Conservation (phyloP, 2,113 vertebrate genomes). For the Corythoichthys haematopterus region DNA sequence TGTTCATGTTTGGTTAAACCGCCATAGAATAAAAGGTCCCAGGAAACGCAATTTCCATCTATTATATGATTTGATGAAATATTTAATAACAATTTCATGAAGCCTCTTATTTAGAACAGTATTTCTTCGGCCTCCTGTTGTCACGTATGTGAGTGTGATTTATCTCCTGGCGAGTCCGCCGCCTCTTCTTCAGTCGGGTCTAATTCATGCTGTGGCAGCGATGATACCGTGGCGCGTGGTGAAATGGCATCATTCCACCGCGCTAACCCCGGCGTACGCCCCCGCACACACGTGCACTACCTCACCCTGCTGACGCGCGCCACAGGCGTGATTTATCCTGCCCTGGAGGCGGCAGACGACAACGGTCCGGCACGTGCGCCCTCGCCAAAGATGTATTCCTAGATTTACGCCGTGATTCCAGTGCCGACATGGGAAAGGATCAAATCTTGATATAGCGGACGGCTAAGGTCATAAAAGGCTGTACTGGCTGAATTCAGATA, state of each 20-base stretch:
- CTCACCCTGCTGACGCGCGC: constrained; percentile 49
- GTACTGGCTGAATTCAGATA: not conserved
- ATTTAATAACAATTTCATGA: not conserved
- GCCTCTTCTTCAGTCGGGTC: constrained; percentile 45
- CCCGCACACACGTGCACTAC: constrained; percentile 32
- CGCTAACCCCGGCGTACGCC: constrained; percentile 50
- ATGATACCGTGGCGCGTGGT: constrained; percentile 52
- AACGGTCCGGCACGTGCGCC: constrained; percentile 37
- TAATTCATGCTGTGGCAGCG: constrained; percentile 68
- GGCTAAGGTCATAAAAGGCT: constrained; percentile 30
- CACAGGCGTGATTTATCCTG: constrained; percentile 64
- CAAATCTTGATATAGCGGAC: constrained; percentile 25
- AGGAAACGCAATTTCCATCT: not conserved
- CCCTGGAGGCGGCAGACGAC: constrained; percentile 48
- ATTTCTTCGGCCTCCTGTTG: not conserved
- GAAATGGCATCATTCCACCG: constrained; percentile 69
- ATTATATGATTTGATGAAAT: not conserved
- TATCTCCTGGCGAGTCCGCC: constrained; percentile 54
- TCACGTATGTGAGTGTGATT: constrained; percentile 43
- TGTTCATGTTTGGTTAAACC: not conserved
- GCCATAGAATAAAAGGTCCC: not conserved
- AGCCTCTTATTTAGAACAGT: not conserved
- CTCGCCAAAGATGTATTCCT: constrained; percentile 44
- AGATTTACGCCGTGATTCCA: constrained; percentile 57
- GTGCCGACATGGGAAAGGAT: constrained; percentile 39